Evolutionary conservation across 1,140 invertebrate genomes (phyloP).

Genomic region (Bombus soroeensis): DNA sequence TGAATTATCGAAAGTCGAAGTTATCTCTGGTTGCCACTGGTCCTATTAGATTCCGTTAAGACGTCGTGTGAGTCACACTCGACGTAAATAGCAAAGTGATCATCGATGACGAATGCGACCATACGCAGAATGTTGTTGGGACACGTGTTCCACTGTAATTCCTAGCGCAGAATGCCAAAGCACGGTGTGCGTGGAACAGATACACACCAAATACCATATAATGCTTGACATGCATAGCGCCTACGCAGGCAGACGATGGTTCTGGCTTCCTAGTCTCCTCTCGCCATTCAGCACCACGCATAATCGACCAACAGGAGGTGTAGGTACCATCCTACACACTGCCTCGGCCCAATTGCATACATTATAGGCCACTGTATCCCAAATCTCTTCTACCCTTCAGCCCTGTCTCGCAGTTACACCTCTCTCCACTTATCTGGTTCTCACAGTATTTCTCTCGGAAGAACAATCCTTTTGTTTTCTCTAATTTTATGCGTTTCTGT

Average conservation of each 20-base stretch:
- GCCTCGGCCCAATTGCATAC: conserved; percentile 66
- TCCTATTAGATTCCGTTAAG: too few species aligned
- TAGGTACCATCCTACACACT: conserved; percentile 26
- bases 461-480: not conserved
- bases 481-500: not conserved
- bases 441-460: not conserved
- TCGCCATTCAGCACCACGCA: conserved; percentile 45
- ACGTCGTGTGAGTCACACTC: too few species aligned
- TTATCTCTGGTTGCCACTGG: too few species aligned
- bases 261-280: conserved; percentile 2
- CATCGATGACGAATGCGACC: not conserved
- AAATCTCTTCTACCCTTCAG: conserved; percentile 39
- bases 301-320: conserved; percentile 53
- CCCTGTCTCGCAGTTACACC: not conserved
- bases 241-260: not conserved
- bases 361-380: conserved; percentile 58
- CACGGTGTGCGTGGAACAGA: conserved; percentile 21
- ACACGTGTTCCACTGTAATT: conserved; percentile 42
- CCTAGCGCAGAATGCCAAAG: conserved; percentile 31
- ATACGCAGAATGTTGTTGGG: not conserved
- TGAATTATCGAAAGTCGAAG: too few species aligned
- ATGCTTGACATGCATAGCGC: conserved; percentile 42
- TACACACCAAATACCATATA: conserved; percentile 62
- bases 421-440: conserved; percentile 21
- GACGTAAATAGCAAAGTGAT: not conserved